Evolutionary conservation across 2,888 invertebrate species (phyloP).

Genomic region (Apamea monoglypha): DNA sequence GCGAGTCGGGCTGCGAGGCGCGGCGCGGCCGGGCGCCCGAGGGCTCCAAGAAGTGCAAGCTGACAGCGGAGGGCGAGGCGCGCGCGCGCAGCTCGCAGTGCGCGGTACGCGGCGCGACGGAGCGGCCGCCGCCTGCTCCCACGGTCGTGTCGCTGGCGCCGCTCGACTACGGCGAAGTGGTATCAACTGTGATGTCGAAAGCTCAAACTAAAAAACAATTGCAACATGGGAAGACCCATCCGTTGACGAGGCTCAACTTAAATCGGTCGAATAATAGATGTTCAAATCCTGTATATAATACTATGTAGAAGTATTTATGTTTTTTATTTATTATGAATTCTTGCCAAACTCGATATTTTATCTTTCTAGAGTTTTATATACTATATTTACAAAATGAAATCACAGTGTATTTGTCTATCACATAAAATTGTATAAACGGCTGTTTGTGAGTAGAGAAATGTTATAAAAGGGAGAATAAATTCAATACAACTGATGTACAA

Average conservation of each 20-base stretch:
- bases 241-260: slow-evolving; percentile 95
- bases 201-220: slow-evolving; percentile 95
- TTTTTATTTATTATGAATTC: slow-evolving; percentile 90
- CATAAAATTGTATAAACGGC: slow-evolving; percentile 87
- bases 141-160: slow-evolving; percentile 83
- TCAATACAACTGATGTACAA: slow-evolving; percentile 89
- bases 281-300: slow-evolving; percentile 96
- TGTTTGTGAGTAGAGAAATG: slow-evolving; percentile 88
- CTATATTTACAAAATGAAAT: slow-evolving; percentile 89
- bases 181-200: slow-evolving; percentile 93
- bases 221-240: slow-evolving; percentile 98
- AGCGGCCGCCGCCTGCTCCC: slow-evolving; percentile 83
- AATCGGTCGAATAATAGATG: slow-evolving; percentile 93
- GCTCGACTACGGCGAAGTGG: slow-evolving; percentile 89
- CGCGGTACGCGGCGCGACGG: slow-evolving; percentile 74
- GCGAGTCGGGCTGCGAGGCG: slow-evolving; percentile 73
- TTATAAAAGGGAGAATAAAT: slow-evolving; percentile 86
- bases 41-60: slow-evolving; percentile 64
- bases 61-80: slow-evolving; percentile 68
- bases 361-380: slow-evolving; percentile 90
- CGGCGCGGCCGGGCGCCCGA: slow-evolving; percentile 64
- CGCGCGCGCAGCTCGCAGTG: slow-evolving; percentile 73
- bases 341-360: slow-evolving; percentile 90
- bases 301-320: slow-evolving; percentile 93
- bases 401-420: slow-evolving; percentile 89